phyloP scores from a whole-genome alignment of 2,888 invertebrate species.

The Apoda limacodes region DNA sequence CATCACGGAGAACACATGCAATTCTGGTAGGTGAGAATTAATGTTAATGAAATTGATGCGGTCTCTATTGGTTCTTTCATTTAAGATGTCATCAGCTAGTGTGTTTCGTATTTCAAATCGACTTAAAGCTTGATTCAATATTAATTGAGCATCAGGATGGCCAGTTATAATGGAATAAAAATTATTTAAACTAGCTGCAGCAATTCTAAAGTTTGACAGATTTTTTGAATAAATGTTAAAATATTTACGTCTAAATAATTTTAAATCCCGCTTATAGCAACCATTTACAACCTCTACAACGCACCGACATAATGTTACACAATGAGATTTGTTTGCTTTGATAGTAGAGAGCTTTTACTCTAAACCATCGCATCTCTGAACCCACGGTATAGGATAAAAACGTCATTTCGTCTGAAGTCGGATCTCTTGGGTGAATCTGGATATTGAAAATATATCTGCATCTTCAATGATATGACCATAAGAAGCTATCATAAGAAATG shows the following conservation, averaged over 20 bases:
- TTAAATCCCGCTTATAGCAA: conserved; percentile 11
- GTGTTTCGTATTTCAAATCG: conserved; percentile 6
- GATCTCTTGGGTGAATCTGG: conserved; percentile 5
- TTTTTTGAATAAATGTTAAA: too few species aligned
- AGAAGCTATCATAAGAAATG: too few species aligned
- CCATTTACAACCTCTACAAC: conserved; percentile 11
- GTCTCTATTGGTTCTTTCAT: conserved; percentile 3
- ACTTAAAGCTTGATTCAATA: conserved; percentile 4
- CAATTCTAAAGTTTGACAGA: conserved; percentile 10
- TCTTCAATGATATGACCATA: too few species aligned
- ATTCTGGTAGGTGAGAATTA: not conserved
- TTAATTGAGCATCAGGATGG: conserved; percentile 4
- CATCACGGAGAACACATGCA: conserved; percentile 6
- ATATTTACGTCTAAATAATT: conserved; percentile 5
- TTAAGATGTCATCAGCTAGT: conserved; percentile 7
- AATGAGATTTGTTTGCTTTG: conserved; percentile 5
- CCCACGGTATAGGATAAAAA: conserved; percentile 5
- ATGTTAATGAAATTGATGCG: conserved; percentile 5
- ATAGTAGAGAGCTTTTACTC: conserved; percentile 6
- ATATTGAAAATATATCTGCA: conserved; percentile 12
- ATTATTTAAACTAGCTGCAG: conserved; percentile 8
- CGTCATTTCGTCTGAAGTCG: too few species aligned
- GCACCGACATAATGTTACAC: conserved; percentile 7
- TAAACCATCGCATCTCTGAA: conserved; percentile 3
- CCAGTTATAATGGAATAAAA: conserved; percentile 6